phyloP scores from a whole-genome alignment of 64 coral and sea anemone genomes.

The Platygyra sinensis region DNA sequence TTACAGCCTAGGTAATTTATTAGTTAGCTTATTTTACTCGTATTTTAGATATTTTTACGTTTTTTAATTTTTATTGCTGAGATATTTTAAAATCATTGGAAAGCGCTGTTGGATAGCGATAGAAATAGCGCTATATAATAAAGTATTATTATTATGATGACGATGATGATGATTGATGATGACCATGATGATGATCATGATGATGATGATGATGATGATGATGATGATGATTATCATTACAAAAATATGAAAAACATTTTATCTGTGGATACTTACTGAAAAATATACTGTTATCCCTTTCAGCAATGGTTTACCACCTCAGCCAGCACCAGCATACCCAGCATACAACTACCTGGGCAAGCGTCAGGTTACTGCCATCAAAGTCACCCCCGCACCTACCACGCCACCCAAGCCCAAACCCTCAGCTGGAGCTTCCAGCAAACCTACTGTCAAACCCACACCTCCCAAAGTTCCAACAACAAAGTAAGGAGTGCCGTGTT shows the following conservation, averaged over 20 bases:
- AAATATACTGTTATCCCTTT: neutral
- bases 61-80: too few species aligned
- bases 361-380: constrained; percentile 28
- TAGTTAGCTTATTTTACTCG: too few species aligned
- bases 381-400: constrained; percentile 29
- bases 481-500: constrained; percentile 5
- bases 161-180: too few species aligned
- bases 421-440: neutral
- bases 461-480: constrained; percentile 25
- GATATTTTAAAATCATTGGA: too few species aligned
- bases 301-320: constrained; percentile 38
- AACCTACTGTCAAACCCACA: constrained; percentile 4
- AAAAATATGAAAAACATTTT: neutral
- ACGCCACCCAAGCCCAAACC: constrained; percentile 28
- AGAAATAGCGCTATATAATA: too few species aligned
- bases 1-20: too few species aligned
- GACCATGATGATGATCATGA: too few species aligned
- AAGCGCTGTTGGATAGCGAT: too few species aligned
- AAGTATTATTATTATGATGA: too few species aligned
- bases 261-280: neutral
- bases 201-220: too few species aligned
- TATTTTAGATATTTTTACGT: too few species aligned
- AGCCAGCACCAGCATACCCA: neutral
- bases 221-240: too few species aligned
- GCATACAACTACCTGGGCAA: constrained; percentile 35